A percentile compares a stretch with the other conserved stretches of the same genome.
These are phyloP conservation scores for Lycocorax pyrrhopterus DNA, from an alignment of 2,113 vertebrate genomes.

Conservation along the genomic window DNA sequence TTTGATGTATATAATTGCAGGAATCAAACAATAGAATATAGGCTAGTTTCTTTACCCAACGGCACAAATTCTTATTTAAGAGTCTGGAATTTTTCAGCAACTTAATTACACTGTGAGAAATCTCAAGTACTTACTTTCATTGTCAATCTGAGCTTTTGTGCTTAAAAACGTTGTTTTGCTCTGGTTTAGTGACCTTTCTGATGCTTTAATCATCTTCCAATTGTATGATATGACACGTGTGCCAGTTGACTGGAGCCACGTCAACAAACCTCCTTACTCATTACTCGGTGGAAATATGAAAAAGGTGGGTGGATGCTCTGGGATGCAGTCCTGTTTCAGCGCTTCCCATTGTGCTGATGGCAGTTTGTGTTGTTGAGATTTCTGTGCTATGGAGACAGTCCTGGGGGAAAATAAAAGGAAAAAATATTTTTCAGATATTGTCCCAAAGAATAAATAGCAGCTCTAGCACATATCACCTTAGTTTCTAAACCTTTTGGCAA, in stretches of 20 bases:
- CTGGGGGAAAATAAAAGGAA: background rate
- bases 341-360: background rate
- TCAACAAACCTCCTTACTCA: constrained; percentile 90
- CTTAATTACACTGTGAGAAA: background rate
- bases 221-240: constrained; percentile 87
- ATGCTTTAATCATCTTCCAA: constrained; percentile 86
- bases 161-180: background rate
- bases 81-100: background rate
- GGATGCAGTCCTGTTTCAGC: background rate
- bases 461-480: background rate
- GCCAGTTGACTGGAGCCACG: constrained; percentile 83
- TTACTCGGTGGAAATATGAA: constrained; percentile 90
- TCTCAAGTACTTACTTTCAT: background rate
- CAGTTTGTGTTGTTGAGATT: background rate
- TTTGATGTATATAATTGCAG: background rate
- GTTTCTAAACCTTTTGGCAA: background rate
- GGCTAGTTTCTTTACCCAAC: background rate
- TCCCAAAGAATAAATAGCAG: background rate
- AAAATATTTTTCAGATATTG: background rate
- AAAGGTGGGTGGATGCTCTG: constrained; percentile 73
- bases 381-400: background rate
- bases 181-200: constrained; percentile 78
- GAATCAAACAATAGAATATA: background rate
- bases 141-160: background rate
- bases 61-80: background rate